Evolutionary conservation across 2,113 vertebrate species (phyloP).

Genomic region (Dasyurus viverrinus): DNA sequence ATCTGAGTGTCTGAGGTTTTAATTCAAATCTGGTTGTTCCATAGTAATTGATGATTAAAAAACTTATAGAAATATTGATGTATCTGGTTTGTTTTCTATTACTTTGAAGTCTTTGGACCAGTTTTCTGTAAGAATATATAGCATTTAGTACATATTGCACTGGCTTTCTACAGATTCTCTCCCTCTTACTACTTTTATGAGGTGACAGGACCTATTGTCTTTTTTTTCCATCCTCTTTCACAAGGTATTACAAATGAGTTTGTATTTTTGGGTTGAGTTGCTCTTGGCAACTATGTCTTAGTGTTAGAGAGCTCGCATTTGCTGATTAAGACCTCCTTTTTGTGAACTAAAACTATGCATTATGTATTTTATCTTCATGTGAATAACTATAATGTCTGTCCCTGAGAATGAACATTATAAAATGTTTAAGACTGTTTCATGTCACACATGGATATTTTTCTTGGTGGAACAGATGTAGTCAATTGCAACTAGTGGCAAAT

Average conservation of each 20-base stretch:
- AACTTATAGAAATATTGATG: not conserved
- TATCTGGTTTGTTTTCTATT: not conserved
- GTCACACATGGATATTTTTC: conserved; percentile 30
- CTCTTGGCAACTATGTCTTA: not conserved
- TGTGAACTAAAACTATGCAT: conserved; percentile 19
- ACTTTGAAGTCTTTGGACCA: not conserved
- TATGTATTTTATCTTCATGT: conserved; percentile 35
- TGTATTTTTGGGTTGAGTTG: not conserved
- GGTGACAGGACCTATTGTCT: not conserved
- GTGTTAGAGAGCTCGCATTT: conserved; percentile 13
- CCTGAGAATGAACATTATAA: conserved; percentile 44
- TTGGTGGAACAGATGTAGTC: conserved; percentile 59
- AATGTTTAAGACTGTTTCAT: conserved; percentile 45
- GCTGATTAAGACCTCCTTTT: conserved; percentile 5
- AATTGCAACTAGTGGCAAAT: conserved; percentile 50
- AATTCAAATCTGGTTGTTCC: not conserved
- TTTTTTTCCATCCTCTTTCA: not conserved
- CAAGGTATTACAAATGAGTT: not conserved
- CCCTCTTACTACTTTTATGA: not conserved
- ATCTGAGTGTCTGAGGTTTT: not conserved
- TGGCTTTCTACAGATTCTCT: not conserved
- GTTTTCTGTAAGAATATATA: not conserved
- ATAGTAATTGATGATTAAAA: not conserved
- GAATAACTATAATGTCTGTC: conserved; percentile 35
- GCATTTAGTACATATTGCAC: not conserved